Conservation (phyloP, 2,888 invertebrate genomes). For the Synergus itoensis region DNA sequence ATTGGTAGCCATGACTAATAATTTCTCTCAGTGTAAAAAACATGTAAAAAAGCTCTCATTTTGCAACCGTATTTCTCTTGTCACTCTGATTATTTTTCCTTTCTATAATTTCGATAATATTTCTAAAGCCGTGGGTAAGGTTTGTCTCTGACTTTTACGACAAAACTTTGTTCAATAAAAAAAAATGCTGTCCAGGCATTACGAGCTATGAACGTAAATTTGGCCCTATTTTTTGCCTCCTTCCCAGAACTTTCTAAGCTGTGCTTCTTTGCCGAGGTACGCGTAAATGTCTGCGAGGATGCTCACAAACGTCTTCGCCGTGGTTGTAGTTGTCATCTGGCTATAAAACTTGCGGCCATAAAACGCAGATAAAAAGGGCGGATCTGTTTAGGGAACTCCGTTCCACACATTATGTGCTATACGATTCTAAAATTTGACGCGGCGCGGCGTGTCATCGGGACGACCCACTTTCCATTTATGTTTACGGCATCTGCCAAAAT, state of each 20-base stretch:
- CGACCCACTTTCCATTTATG: constrained; percentile 28
- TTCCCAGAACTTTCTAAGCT: constrained; percentile 25
- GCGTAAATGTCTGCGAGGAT: constrained; percentile 29
- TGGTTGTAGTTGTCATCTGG: constrained; percentile 23
- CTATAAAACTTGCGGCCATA: constrained; percentile 35
- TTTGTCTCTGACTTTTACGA: constrained; percentile 27
- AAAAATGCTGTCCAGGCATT: constrained; percentile 21
- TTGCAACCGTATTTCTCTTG: no score
- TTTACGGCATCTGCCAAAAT: constrained; percentile 35
- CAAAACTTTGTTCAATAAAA: constrained; percentile 14
- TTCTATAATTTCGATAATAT: background rate
- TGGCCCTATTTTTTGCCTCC: constrained; percentile 3
- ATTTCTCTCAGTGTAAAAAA: no score
- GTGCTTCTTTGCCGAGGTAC: constrained; percentile 13
- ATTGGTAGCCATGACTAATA: no score
- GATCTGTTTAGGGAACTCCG: constrained; percentile 33
- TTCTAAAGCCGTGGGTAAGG: background rate
- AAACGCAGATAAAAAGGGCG: constrained; percentile 40
- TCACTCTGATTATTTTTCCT: no score
- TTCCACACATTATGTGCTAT: constrained; percentile 26
- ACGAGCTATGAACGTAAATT: constrained; percentile 33
- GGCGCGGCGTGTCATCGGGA: constrained; percentile 6
- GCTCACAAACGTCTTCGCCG: background rate
- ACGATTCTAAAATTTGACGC: constrained; percentile 35
- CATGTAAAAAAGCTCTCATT: no score